These are phyloP conservation scores for Ceratina australensis DNA, from an alignment of 1,140 invertebrate species.

Conservation along the genomic window DNA sequence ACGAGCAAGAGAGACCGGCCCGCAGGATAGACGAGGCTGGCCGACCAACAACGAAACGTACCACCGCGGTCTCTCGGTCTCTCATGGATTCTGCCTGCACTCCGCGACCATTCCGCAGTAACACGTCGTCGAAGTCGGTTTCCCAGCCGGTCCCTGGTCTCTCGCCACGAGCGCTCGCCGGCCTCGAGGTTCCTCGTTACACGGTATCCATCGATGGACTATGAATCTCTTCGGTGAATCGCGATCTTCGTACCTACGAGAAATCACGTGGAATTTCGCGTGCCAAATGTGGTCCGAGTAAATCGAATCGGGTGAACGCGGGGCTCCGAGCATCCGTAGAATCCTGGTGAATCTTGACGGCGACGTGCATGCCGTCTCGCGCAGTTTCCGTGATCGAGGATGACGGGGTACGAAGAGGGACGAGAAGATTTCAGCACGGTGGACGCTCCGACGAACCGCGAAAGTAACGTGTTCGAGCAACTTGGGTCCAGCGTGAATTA, in stretches of 20 bases:
- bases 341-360: not conserved
- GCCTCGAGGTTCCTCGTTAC: slow-evolving; percentile 1
- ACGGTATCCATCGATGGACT: slow-evolving; percentile 21
- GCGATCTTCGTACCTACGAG: not conserved
- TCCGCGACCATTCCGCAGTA: slow-evolving; percentile 61
- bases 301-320: slow-evolving; percentile 4
- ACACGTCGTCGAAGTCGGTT: slow-evolving; percentile 57
- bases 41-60: slow-evolving; percentile 54
- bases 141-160: slow-evolving; percentile 45
- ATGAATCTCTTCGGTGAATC: not conserved
- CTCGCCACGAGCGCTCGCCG: slow-evolving; percentile 49
- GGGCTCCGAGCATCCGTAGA: not conserved
- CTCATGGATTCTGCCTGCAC: slow-evolving; percentile 55
- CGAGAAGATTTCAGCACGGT: not conserved
- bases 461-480: slow-evolving; percentile 1
- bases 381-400: not conserved
- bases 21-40: slow-evolving; percentile 35
- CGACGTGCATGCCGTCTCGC: not conserved
- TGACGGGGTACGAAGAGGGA: slow-evolving; percentile 10
- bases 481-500: not conserved
- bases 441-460: not conserved
- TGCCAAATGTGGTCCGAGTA: slow-evolving; percentile 35
- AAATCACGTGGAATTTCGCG: slow-evolving; percentile 4
- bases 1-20: slow-evolving; percentile 30
- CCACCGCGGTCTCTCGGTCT: slow-evolving; percentile 18